Conservation (phyloP, 2,113 vertebrate genomes). For the Anas platyrhynchos region DNA sequence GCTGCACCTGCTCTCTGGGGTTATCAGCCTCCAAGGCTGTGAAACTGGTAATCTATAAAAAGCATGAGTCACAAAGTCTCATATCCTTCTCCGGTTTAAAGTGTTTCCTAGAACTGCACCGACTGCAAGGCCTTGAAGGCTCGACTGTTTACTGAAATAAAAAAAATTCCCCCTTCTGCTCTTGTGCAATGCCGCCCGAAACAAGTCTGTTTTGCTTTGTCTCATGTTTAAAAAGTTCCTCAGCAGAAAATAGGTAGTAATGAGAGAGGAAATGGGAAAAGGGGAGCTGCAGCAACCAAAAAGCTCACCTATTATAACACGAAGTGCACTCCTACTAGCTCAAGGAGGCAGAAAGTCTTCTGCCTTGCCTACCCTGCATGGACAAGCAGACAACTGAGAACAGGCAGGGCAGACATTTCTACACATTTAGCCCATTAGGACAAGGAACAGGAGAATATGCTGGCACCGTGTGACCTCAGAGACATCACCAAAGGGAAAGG, state of each 20-base stretch:
- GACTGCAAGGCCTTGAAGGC: neutral
- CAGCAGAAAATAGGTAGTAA: neutral
- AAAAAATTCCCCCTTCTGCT: neutral
- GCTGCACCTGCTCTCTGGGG: conserved; percentile 15
- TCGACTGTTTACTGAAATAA: conserved; percentile 8
- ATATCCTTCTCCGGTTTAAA: conserved; percentile 41
- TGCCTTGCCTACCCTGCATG: neutral
- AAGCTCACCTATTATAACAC: neutral
- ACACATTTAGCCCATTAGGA: neutral
- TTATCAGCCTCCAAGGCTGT: conserved; percentile 28
- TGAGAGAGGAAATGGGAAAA: neutral
- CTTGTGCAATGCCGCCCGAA: neutral
- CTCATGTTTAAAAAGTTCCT: neutral
- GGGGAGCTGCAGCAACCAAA: neutral
- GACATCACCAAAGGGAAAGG: neutral
- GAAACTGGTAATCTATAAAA: conserved; percentile 39
- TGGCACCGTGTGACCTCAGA: neutral
- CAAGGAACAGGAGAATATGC: neutral
- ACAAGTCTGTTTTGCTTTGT: neutral
- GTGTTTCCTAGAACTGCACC: neutral
- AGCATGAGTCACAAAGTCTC: conserved; percentile 11
- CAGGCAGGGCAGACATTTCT: neutral
- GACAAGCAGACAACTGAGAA: neutral
- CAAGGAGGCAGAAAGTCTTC: neutral
- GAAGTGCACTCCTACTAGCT: neutral